A percentile compares a stretch with the other conserved stretches of the same genome.
Conservation (phyloP, 2,888 invertebrate species). For the Stramonita haemastoma region DNA sequence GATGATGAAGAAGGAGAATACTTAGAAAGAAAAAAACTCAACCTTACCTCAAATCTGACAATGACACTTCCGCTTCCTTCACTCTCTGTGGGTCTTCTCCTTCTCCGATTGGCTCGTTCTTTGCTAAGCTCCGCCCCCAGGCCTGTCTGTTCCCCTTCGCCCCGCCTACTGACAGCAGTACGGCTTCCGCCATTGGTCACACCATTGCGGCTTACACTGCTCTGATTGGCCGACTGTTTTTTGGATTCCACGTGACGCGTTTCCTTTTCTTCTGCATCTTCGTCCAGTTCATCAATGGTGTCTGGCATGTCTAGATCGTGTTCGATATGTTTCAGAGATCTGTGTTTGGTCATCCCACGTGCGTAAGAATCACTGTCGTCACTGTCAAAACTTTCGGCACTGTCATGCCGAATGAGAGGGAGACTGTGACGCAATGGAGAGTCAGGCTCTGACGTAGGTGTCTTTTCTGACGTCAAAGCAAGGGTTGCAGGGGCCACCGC, state of each 20-base stretch:
- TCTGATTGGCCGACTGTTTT: background rate
- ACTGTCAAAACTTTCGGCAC: constrained; percentile 7
- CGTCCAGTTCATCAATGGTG: constrained; percentile 24
- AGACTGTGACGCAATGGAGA: background rate
- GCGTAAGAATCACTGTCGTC: constrained; percentile 23
- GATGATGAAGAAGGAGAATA: too few relatives aligned
- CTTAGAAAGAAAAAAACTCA: too few relatives aligned
- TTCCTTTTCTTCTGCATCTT: background rate
- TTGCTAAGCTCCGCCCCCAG: background rate
- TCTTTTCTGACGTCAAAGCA: background rate
- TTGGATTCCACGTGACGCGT: background rate
- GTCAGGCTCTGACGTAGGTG: background rate
- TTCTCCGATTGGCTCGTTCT: background rate
- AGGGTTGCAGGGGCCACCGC: background rate
- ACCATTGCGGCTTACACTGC: background rate
- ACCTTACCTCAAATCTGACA: constrained; percentile 28
- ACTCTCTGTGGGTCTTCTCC: constrained; percentile 16
- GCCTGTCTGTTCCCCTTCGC: background rate
- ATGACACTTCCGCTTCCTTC: constrained; percentile 1
- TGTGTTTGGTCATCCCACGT: background rate
- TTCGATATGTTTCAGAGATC: background rate
- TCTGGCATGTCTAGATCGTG: constrained; percentile 16
- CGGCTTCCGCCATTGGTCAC: constrained; percentile 2
- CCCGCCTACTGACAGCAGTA: background rate
- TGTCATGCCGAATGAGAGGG: background rate